Percentiles rank a stretch among this genome's conserved stretches.
These are phyloP conservation scores for Garra rufa DNA, from an alignment of 2,113 vertebrate genomes.

Conservation along the genomic window DNA sequence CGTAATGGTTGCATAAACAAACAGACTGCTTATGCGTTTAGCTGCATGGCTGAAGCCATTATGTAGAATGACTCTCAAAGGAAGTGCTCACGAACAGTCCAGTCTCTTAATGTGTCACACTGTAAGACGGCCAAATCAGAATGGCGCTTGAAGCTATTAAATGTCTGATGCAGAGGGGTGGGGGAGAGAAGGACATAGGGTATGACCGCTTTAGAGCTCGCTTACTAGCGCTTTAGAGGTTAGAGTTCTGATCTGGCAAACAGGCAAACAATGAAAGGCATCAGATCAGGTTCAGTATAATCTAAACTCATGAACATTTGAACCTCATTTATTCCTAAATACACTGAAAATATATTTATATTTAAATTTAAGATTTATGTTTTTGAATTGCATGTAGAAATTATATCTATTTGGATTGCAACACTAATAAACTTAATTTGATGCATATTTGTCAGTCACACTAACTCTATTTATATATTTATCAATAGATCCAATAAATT, in stretches of 20 bases:
- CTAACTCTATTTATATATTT: no score
- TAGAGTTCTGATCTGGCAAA: neutral
- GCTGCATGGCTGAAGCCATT: neutral
- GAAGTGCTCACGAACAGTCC: constrained; percentile 34
- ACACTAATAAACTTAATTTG: no score
- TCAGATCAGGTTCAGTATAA: neutral
- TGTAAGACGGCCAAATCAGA: constrained; percentile 73
- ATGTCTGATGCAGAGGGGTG: constrained; percentile 69
- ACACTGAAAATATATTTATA: neutral
- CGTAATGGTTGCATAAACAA: neutral
- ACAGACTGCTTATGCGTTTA: neutral
- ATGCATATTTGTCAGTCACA: no score
- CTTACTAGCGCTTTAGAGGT: constrained; percentile 22
- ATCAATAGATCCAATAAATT: no score
- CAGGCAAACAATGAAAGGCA: neutral
- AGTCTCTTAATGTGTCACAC: constrained; percentile 27
- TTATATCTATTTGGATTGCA: no score
- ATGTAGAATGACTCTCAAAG: neutral
- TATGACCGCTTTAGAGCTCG: constrained; percentile 58
- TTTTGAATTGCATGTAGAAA: neutral
- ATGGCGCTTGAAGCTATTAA: constrained; percentile 75
- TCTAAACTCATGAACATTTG: neutral
- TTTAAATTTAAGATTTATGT: neutral
- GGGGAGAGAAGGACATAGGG: constrained; percentile 63
- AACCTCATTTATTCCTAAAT: neutral